Percentiles rank a stretch among this genome's conserved stretches.
Evolutionary conservation across 2,113 vertebrate genomes (phyloP).

Genomic region (Pandion haliaetus): DNA sequence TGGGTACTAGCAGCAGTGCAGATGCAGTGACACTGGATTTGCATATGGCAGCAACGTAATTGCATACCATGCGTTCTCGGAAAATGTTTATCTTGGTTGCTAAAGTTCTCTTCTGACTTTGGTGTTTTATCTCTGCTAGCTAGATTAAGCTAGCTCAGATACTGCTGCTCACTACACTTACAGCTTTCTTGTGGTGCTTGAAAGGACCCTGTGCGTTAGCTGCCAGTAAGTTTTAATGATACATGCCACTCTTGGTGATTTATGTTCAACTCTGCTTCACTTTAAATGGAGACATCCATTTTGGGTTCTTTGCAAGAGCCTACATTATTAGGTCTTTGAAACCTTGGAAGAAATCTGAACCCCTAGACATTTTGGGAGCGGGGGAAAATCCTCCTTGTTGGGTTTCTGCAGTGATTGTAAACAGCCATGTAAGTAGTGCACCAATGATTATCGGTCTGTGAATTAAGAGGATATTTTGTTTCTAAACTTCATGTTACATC

Average conservation of each 20-base stretch:
- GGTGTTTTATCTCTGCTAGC: neutral
- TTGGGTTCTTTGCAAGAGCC: neutral
- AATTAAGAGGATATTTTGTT: neutral
- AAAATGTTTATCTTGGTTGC: neutral
- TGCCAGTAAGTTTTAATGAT: neutral
- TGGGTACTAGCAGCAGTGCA: neutral
- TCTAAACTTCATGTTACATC: neutral
- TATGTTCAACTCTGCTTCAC: neutral
- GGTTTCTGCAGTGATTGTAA: neutral
- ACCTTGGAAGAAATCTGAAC: neutral
- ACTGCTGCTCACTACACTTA: neutral
- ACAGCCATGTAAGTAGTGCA: neutral
- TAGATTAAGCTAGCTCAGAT: neutral
- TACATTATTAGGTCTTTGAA: neutral
- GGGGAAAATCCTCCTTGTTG: neutral
- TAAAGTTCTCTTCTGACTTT: neutral
- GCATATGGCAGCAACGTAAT: neutral
- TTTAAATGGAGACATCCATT: neutral
- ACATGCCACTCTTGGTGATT: neutral
- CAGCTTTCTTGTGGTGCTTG: neutral
- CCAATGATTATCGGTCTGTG: neutral
- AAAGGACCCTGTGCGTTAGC: neutral
- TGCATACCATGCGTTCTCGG: neutral
- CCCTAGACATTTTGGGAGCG: no score
- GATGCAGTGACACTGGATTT: neutral